Percentiles rank a stretch among this genome's conserved stretches.
These are phyloP conservation scores for Todiramphus chloris DNA, from an alignment of 2,113 vertebrate genomes.

Conservation along the genomic window DNA sequence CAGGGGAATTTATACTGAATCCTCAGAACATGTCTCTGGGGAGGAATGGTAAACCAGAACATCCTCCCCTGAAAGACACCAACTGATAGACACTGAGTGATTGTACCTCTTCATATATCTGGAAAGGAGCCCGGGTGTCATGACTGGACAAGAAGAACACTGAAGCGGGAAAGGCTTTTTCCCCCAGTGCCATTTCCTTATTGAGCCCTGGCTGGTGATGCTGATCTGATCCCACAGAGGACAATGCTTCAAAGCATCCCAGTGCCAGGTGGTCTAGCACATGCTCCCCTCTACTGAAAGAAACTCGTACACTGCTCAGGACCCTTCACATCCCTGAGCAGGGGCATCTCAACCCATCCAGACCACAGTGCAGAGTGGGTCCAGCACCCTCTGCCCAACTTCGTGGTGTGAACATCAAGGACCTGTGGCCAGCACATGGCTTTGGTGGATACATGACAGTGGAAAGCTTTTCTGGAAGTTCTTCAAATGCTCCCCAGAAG, in stretches of 20 bases:
- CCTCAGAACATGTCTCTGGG: no score
- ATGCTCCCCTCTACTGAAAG: accelerated
- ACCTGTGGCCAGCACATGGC: not conserved
- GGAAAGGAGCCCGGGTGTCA: not conserved
- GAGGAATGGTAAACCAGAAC: not conserved
- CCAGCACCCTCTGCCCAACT: not conserved
- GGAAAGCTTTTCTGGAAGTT: not conserved
- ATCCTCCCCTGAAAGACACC: not conserved
- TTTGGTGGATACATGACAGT: not conserved
- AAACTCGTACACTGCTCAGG: not conserved
- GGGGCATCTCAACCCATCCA: not conserved
- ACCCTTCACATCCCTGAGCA: not conserved
- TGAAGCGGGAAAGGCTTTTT: not conserved
- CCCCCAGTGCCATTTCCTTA: not conserved
- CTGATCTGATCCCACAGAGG: not conserved
- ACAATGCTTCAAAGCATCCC: not conserved
- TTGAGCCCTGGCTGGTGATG: not conserved
- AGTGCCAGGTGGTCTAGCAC: accelerated
- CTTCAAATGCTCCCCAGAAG: not conserved
- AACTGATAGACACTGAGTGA: not conserved
- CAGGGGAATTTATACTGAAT: not conserved
- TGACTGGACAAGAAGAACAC: not conserved
- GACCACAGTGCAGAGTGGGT: not conserved
- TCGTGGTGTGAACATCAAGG: not conserved
- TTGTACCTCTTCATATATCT: not conserved